phyloP scores from a whole-genome alignment of 2,113 vertebrate genomes.

The Lampris incognitus region DNA sequence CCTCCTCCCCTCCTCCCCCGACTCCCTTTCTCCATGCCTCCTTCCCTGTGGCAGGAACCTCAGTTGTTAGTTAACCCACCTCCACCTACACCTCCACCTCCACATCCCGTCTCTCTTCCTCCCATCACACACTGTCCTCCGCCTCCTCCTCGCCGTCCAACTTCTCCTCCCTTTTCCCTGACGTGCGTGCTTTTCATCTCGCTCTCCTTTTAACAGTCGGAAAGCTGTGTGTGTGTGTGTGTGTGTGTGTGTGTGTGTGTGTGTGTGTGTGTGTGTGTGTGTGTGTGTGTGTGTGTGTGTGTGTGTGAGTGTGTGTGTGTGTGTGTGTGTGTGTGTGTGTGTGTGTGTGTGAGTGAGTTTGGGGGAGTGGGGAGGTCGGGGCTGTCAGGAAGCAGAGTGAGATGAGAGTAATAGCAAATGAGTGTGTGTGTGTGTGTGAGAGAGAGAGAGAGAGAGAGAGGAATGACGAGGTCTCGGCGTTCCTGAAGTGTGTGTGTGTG shows the following conservation, averaged over 20 bases:
- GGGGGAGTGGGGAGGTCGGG: slow-evolving; percentile 8
- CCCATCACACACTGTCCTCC: too few species aligned
- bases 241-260: too few species aligned
- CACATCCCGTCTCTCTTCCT: too few species aligned
- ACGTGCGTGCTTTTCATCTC: slow-evolving; percentile 43
- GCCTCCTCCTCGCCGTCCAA: too few species aligned
- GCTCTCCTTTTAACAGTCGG: slow-evolving; percentile 43
- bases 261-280: too few species aligned
- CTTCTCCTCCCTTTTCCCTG: too few species aligned
- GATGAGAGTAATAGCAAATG: not conserved
- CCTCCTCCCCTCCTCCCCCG: not conserved
- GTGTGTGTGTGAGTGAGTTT: not conserved
- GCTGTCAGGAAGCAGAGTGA: slow-evolving; percentile 61
- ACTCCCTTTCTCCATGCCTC: slow-evolving; percentile 25
- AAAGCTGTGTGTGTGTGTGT: slow-evolving; percentile 11
- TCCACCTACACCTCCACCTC: slow-evolving; percentile 24
- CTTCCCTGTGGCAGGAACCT: slow-evolving; percentile 52
- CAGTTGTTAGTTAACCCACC: slow-evolving; percentile 57
- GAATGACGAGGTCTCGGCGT: too few species aligned
- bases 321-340: too few species aligned
- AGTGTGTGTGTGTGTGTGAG: not conserved
- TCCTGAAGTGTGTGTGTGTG: slow-evolving; percentile 1
- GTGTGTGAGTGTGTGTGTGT: too few species aligned
- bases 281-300: too few species aligned
- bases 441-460: too few species aligned